phyloP scores from a whole-genome alignment of 2,113 vertebrate species.

The Ailurus styani region DNA sequence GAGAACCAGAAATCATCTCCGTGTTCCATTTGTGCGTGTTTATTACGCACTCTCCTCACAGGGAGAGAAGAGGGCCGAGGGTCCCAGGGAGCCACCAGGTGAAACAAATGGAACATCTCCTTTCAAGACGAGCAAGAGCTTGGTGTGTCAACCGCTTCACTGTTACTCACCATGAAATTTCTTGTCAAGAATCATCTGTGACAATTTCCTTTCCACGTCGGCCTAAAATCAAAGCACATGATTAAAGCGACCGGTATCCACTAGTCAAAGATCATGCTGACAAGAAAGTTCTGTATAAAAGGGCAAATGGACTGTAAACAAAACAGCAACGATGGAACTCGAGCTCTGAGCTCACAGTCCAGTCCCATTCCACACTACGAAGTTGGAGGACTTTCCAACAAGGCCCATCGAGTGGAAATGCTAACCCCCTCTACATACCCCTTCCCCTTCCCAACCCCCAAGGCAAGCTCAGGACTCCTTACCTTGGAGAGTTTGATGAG shows the following conservation, averaged over 20 bases:
- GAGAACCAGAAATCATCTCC: background rate
- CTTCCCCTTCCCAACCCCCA: background rate
- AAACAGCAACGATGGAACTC: background rate
- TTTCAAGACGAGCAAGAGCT: background rate
- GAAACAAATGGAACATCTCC: background rate
- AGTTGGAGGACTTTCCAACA: background rate
- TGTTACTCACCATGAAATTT: constrained; percentile 95
- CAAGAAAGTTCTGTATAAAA: background rate
- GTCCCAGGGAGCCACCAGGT: background rate
- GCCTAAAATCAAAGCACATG: constrained; percentile 85
- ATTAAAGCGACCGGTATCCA: constrained; percentile 31
- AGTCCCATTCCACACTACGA: background rate
- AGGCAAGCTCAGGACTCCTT: constrained; percentile 46
- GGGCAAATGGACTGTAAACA: background rate
- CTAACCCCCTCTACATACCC: background rate
- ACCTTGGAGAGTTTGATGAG: constrained; percentile 99
- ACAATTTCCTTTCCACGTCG: constrained; percentile 97
- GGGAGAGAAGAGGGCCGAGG: background rate
- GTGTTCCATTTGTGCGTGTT: background rate
- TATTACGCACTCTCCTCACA: background rate
- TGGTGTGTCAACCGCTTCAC: background rate
- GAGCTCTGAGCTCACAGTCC: background rate
- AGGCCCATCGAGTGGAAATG: background rate
- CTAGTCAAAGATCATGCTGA: background rate
- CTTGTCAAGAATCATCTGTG: constrained; percentile 99